These are phyloP conservation scores for Pollenia labialis DNA, from an alignment of 2,888 invertebrate genomes.

Conservation along the genomic window DNA sequence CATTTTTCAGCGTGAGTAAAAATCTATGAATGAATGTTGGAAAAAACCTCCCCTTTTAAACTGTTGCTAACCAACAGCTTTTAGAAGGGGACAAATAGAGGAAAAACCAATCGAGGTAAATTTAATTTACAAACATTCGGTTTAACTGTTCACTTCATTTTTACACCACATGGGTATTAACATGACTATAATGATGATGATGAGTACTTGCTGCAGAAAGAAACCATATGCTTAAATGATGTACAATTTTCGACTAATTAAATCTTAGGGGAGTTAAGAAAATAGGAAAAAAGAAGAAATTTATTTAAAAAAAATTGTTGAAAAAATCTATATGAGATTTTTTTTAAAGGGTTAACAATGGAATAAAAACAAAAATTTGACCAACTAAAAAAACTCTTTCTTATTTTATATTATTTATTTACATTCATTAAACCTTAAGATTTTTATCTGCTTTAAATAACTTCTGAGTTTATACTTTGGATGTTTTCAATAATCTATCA, in stretches of 20 bases:
- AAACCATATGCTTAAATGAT: slow-evolving; percentile 66
- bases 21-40: slow-evolving; percentile 48
- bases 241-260: slow-evolving; percentile 66
- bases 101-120: slow-evolving; percentile 68
- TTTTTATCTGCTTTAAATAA: slow-evolving; percentile 35
- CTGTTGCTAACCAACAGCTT: neutral
- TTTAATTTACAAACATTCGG: slow-evolving; percentile 71
- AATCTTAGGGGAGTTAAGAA: slow-evolving; percentile 64
- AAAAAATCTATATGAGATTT: neutral
- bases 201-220: slow-evolving; percentile 26
- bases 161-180: slow-evolving; percentile 58
- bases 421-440: neutral
- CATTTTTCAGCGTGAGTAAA: slow-evolving; percentile 7
- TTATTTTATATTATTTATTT: neutral
- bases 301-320: slow-evolving; percentile 53
- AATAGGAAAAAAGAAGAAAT: neutral
- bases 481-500: slow-evolving; percentile 57
- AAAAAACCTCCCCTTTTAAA: slow-evolving; percentile 52
- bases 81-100: slow-evolving; percentile 7
- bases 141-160: slow-evolving; percentile 64
- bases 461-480: slow-evolving; percentile 46
- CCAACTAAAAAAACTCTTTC: slow-evolving; percentile 3
- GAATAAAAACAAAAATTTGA: slow-evolving; percentile 53
- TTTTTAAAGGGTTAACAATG: neutral
- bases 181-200: slow-evolving; percentile 27